Evolutionary conservation across 1,140 invertebrate genomes (phyloP).

Genomic region (Drosophila melanogaster): DNA sequence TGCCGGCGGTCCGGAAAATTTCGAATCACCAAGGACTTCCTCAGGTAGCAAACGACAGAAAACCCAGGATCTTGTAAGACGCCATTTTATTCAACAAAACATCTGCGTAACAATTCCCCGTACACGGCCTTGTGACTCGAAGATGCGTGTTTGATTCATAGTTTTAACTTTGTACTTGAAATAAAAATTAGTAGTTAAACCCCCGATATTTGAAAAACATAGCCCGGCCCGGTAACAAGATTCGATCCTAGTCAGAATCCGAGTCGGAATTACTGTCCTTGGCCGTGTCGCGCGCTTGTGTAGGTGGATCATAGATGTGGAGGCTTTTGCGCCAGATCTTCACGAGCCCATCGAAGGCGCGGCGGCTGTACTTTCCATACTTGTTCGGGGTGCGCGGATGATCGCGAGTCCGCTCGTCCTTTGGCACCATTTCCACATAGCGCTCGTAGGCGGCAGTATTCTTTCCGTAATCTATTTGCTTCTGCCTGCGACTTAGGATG

Average conservation of each 20-base stretch:
- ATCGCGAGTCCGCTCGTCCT: slow-evolving; percentile 86
- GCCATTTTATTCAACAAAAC: slow-evolving; percentile 74
- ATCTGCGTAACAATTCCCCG: slow-evolving; percentile 51
- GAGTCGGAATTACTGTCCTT: slow-evolving; percentile 50
- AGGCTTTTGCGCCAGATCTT: slow-evolving; percentile 94
- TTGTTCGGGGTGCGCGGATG: slow-evolving; percentile 96
- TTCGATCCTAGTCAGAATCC: slow-evolving; percentile 62
- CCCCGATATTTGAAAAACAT: slow-evolving; percentile 2
- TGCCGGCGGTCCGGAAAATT: not conserved
- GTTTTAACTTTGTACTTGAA: slow-evolving; percentile 44
- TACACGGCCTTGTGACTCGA: slow-evolving; percentile 30
- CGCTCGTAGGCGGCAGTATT: slow-evolving; percentile 95
- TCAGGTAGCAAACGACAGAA: slow-evolving; percentile 34
- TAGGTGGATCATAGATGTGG: slow-evolving; percentile 91
- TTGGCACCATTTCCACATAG: slow-evolving; percentile 89
- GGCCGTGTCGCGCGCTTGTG: slow-evolving; percentile 7
- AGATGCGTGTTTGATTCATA: slow-evolving; percentile 43
- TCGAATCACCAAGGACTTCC: slow-evolving; percentile 1
- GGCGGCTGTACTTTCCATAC: slow-evolving; percentile 92
- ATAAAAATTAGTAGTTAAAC: slow-evolving; percentile 18
- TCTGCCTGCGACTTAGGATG: slow-evolving; percentile 91
- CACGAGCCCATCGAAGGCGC: slow-evolving; percentile 95
- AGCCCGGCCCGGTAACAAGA: slow-evolving; percentile 18
- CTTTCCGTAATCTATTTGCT: slow-evolving; percentile 98
- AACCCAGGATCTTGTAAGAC: slow-evolving; percentile 36